Base-by-base conservation (phyloP, 1,140 invertebrate species). In the Cydia amplana region DNA sequence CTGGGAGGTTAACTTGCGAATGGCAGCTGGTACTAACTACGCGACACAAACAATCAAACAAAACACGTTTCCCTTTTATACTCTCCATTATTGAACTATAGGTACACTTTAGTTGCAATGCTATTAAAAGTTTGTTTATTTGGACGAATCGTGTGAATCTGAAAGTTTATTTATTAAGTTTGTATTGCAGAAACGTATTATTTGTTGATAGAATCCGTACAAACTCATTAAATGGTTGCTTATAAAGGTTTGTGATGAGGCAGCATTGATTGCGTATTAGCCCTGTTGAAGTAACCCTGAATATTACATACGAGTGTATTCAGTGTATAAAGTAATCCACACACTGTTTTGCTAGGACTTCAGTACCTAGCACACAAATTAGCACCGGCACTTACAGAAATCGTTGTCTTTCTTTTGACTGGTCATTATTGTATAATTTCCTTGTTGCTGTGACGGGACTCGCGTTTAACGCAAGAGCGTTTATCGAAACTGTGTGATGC, bases 331-430 rank as follows among this genome's bases (percentile, higher is more conserved):
- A 65, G 14, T 28, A 65, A 40, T 70, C 65, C 23, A 40, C 32
- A 20, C 65, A 70, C 14, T n/a, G 64, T n/a, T 67, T 36, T 9
- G 5, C 36, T 70, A 70, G 28, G 65, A 36, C 65, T 70, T 70
- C 12, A 46, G 12, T 46, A n/a, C n/a, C n/a, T n/a, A 32, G 16
- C 6, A 70, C 7, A 40, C 32, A 18, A 36, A 70, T 18, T 18
- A 43, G 9, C 25, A 65, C 64, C n/a, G 64, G 16, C 64, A 65
- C 73, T 74, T 55, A 74, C 73, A 74, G 55, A 74, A 74, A 32
- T 74, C 25, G 51, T 74, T 74, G 49, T 74, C 55, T 74, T 74
- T 74, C 23, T 63, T 74, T 74, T 40, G 49, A n/a, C 4, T 28
- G 5, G 73, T 28, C 73, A 74, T 74, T 12, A 40, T 64, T 40